phyloP scores from a whole-genome alignment of 2,797 vertebrate species.

The Hemitrygon akajei region DNA sequence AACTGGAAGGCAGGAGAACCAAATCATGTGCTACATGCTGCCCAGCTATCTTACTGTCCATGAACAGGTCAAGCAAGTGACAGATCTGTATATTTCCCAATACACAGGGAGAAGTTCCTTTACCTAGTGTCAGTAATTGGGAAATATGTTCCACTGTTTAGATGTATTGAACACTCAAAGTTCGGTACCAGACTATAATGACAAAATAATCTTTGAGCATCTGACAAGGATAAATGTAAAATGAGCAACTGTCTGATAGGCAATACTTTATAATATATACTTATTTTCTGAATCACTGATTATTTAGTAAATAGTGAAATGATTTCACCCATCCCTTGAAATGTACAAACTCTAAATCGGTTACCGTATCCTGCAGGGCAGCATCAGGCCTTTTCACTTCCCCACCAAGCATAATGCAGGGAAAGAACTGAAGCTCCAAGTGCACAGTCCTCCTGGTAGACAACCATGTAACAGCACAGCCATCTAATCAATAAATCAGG shows the following conservation, averaged over 20 bases:
- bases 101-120: neutral
- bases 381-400: neutral
- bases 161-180: neutral
- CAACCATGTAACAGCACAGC: no score
- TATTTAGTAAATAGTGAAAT: neutral
- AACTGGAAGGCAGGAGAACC: no score
- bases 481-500: no score
- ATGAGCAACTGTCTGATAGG: neutral
- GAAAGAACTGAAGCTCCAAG: neutral
- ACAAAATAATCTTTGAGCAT: neutral
- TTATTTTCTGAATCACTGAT: neutral
- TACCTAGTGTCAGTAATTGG: neutral
- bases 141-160: neutral
- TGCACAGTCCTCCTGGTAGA: no score
- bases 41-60: neutral
- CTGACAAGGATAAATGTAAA: neutral
- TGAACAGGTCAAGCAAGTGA: neutral
- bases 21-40: no score
- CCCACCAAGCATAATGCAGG: neutral
- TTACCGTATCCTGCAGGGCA: neutral
- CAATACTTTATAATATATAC: neutral
- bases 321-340: neutral
- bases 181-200: neutral
- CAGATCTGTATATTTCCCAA: neutral
- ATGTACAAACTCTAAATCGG: neutral